These are phyloP conservation scores for Iphiclides podalirius DNA, from an alignment of 2,888 invertebrate species.

Conservation along the genomic window DNA sequence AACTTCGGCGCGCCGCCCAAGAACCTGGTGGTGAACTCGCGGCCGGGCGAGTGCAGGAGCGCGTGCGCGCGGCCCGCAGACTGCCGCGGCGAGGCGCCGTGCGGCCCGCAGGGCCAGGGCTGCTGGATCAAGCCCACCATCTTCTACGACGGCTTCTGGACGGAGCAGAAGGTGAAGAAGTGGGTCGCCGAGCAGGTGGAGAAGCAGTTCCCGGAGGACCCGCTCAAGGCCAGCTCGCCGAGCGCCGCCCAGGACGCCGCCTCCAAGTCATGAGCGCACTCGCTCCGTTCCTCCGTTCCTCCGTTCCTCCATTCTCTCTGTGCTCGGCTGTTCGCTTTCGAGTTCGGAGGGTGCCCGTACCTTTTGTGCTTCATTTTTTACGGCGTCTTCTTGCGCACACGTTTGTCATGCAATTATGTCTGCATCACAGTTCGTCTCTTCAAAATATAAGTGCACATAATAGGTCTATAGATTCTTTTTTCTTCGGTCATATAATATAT, in stretches of 20 bases:
- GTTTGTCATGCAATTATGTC: no score
- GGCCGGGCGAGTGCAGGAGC: constrained; percentile 52
- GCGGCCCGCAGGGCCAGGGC: constrained; percentile 50
- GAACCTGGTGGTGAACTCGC: constrained; percentile 59
- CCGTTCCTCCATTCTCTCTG: no score
- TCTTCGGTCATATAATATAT: no score
- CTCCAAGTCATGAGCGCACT: constrained; percentile 34
- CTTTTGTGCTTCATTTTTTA: no score
- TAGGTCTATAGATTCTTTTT: no score
- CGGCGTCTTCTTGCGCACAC: no score
- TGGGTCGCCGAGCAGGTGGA: constrained; percentile 77
- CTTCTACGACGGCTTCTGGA: constrained; percentile 77
- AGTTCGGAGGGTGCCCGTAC: no score
- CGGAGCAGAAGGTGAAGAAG: constrained; percentile 75
- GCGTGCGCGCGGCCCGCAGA: constrained; percentile 38
- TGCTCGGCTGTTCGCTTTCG: no score
- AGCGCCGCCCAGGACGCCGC: constrained; percentile 31
- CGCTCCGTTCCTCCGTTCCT: no score
- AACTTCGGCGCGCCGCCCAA: constrained; percentile 70
- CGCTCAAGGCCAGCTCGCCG: constrained; percentile 39
- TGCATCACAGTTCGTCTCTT: no score
- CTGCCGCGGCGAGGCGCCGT: constrained; percentile 47
- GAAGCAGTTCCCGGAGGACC: constrained; percentile 67
- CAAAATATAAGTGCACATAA: no score
- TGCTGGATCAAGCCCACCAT: constrained; percentile 76